phyloP scores from a whole-genome alignment of 2,888 invertebrate species.

The Melanotus villosus region DNA sequence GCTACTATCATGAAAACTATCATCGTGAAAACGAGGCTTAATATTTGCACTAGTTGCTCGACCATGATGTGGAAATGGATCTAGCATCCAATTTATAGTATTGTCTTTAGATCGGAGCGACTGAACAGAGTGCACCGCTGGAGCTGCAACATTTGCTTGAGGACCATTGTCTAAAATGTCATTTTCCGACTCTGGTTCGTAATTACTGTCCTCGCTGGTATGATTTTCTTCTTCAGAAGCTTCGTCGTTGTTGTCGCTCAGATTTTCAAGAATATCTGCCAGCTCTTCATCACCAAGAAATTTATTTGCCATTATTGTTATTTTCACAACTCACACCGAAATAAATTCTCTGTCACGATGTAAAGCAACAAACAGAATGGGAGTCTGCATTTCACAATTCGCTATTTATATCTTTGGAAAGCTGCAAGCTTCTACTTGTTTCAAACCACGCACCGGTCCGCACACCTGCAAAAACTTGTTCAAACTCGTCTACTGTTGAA shows the following conservation, averaged over 20 bases:
- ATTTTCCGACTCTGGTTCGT: not conserved
- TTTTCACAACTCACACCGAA: not conserved
- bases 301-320: not conserved
- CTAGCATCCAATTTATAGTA: not conserved
- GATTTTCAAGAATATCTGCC: too few relatives aligned
- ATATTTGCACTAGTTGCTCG: not conserved
- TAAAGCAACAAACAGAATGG: too few relatives aligned
- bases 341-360: too few relatives aligned
- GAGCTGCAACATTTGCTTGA: not conserved
- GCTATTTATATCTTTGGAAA: too few relatives aligned
- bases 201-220: not conserved
- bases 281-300: not conserved
- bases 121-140: not conserved
- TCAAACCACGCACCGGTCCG: too few relatives aligned
- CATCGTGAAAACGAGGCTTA: too few relatives aligned
- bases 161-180: not conserved
- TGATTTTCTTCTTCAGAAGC: not conserved
- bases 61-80: not conserved
- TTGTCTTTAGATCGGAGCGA: not conserved
- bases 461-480: too few relatives aligned
- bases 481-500: too few relatives aligned
- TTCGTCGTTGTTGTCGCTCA: too few relatives aligned
- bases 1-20: too few relatives aligned
- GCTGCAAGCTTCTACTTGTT: too few relatives aligned
- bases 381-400: too few relatives aligned